Evolutionary conservation across 2,888 invertebrate genomes (phyloP), one percentile per base, ranked within the genome.

Genomic region (Melieria picta): DNA sequence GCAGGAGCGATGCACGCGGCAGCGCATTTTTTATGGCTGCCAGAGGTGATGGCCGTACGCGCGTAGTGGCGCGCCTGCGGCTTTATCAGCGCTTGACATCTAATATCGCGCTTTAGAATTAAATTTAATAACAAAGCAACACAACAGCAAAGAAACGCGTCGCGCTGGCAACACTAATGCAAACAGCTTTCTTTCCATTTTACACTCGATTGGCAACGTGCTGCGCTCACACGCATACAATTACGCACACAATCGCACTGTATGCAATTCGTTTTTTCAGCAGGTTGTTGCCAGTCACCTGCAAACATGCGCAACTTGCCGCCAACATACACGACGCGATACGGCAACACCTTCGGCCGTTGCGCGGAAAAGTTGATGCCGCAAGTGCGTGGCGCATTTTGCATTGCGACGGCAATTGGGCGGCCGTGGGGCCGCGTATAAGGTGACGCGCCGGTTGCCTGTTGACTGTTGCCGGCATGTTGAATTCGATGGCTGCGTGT

Each of bases 51-150:
- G n/a, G 10, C 58, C 16, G n/a, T 58, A 5, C n/a, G 58, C 42
- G 16, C 16, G 16, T 13, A 10, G 16, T 13, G 10, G 9, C 58
- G 16, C 42, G 16, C 58, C 10, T 58, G 10, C 50, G 16, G 13
- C 58, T 30, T 76, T 77, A 77, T 77, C 76, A 72, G 68, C 62
- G 67, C 72, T 71, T 75, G 77, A 76, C 76, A 77, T 76, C 76
- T 77, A 76, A 77, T 77, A 77, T 77, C 76, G 74, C 74, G 75
- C 76, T 76, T 75, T 76, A 74, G 73, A 77, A 76, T 77, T 77
- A 76, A 77, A 76, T 76, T 77, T 77, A 75, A 76, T 76, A 72
- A 74, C 74, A 65, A 56, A 65, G 64, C 73, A 73, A 57, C 62
- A 70, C 67, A 67, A 60, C 46, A 52, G 45, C 7, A 42, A 66